Evolutionary conservation across 2,797 vertebrate species (phyloP), one percentile per base, ranked within the genome.

Genomic region (Enteromius anoplus): DNA sequence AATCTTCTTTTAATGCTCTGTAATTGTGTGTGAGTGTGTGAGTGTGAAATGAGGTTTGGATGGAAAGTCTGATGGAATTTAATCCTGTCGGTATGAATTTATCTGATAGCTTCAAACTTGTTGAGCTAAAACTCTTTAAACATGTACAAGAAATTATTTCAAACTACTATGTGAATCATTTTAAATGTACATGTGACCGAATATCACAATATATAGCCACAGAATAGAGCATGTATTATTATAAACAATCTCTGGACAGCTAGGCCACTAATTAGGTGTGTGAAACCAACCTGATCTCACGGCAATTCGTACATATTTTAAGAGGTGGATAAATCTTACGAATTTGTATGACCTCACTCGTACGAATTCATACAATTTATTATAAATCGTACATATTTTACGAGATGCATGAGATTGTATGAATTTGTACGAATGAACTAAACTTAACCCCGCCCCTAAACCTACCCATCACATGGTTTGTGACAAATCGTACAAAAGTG

Each of bases 1-100:
- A 88, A 80, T 83, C 72, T 91, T 79, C 89, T 85, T 93, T 90
- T 89, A 90, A 92, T 92, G 92, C 87, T 88, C 80, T 91, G 91
- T 92, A 91, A 92, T 92, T 92, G 89, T 91, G 88, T 80, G 81
- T 84, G 62, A 68, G 62, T 85, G 76, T 69, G 85, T 84, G 70
- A 88, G 83, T 89, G 89, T 84, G 88, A 91, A 90, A 86, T 81
- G 45, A 47, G 75, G 80, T 83, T 78, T 55, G 66, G 66, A 69
- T 81, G 77, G 58, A 70, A 82, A 78, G 69, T 68, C 70, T 78
- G 68, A 75, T 75, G 81, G 37, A 73, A 73, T 84, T 83, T 66
- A 85, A 84, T 87, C 81, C 45, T 75, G 78, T 85, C 60, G 71
- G 45, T 62, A 71, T 47, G 47, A 85, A 82, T 72, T 82, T 26